Conservation (phyloP, 2,888 invertebrate genomes). For the Tiphia femorata region DNA sequence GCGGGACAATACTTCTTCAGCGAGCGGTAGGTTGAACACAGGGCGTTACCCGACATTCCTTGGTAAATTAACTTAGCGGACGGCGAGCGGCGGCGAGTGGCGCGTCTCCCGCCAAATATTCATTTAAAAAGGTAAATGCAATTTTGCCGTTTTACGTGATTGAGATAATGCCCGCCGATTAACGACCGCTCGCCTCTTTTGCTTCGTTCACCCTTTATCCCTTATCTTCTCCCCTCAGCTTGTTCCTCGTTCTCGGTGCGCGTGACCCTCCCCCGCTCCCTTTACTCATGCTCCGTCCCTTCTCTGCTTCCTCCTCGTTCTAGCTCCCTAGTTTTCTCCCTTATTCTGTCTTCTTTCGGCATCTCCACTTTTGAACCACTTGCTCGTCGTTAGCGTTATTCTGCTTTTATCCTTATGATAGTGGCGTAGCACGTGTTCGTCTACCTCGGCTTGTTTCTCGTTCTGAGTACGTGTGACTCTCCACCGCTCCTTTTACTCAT, state of each 20-base stretch:
- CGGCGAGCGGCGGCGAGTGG: slow-evolving; percentile 70
- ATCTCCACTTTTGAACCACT: slow-evolving; percentile 4
- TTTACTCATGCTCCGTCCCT: slow-evolving; percentile 13
- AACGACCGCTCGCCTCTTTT: slow-evolving; percentile 52
- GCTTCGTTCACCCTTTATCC: slow-evolving; percentile 30
- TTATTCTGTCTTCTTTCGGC: slow-evolving; percentile 15
- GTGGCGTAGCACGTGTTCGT: too few species aligned
- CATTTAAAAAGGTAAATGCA: slow-evolving; percentile 70
- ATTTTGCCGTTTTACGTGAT: slow-evolving; percentile 69
- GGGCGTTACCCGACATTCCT: slow-evolving; percentile 68
- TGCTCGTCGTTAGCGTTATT: slow-evolving; percentile 29
- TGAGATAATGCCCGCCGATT: slow-evolving; percentile 69
- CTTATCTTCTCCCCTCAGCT: slow-evolving; percentile 19
- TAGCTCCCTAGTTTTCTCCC: slow-evolving; percentile 12
- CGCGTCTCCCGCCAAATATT: slow-evolving; percentile 66
- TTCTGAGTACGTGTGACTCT: slow-evolving; percentile 15
- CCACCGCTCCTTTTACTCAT: slow-evolving; percentile 11
- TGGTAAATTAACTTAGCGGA: slow-evolving; percentile 69
- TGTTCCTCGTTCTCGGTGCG: slow-evolving; percentile 24
- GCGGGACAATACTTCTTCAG: slow-evolving; percentile 53
- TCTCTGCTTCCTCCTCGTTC: slow-evolving; percentile 18
- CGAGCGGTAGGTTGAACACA: slow-evolving; percentile 57
- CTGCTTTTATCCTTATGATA: too few species aligned
- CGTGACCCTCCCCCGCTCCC: slow-evolving; percentile 11
- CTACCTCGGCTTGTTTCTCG: slow-evolving; percentile 24